Evolutionary conservation across 64 coral and sea anemone genomes (phyloP), one percentile per base, ranked within the genome.

Genomic region (Actinia equina): DNA sequence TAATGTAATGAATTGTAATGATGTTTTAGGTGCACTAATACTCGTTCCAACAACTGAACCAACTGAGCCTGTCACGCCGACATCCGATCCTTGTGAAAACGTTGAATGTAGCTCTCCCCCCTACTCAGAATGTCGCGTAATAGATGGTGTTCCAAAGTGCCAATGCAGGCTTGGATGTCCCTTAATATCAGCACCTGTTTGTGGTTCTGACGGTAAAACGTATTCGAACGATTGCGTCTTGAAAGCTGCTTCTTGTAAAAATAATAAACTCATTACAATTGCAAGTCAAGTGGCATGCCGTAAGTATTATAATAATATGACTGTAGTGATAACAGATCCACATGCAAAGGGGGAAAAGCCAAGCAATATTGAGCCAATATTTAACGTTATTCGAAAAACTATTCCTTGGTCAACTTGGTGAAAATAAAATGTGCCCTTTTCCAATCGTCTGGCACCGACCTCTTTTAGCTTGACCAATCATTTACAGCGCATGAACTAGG

Each of bases 161-260:
- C 20, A 27, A 6, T 82, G 80, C 17, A 46, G 53, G 17, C 44
- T 49, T 57, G 23, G 18, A 7, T 82, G 80, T 19, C 44, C 80
- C 43, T 82, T 82, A 3, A 57, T 57, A 57, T 57, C 13, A 57
- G 6, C 69, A 12, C 83, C 49, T 18, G 89, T 91, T 15, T 91
- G 89, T 61, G 89, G 83, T 7, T 91, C 89, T 6, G 84, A 91
- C 51, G 82, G 64, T 4, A 77, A 56, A 44, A 80, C 69, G 6
- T 91, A 91, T 17, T 17, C 17, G 20, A 91, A 91, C 61, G 44
- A 91, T 9, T 91, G 89, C 84, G 82, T 85, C 17, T 17, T 91
- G 83, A 71, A 79, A 27, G 44, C 80, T 85, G 15, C 20, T 57
- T 82, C 89, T 7, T 91, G 89, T 53, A 27, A 79, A 60, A 79